phyloP scores from a whole-genome alignment of 35 echinoderm and acorn worm genomes.

The Heliocidaris tuberculata region DNA sequence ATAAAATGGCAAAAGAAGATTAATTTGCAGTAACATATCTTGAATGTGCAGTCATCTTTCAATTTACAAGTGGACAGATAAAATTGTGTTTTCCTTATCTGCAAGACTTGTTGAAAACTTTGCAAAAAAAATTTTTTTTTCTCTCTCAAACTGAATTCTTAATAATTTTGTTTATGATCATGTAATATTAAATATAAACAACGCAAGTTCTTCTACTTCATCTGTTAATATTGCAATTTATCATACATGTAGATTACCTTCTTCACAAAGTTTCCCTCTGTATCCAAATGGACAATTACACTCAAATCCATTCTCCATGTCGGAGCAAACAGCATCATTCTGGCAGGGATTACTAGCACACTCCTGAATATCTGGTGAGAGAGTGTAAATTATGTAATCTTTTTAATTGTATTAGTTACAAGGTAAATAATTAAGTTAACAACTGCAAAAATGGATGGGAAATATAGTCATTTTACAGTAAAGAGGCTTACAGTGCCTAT shows the following conservation, averaged over 20 bases:
- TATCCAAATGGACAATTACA: constrained; percentile 39
- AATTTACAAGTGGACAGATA: no score
- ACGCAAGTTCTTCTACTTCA: background rate
- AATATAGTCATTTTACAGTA: background rate
- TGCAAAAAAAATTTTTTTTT: no score
- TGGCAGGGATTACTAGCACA: constrained; percentile 49
- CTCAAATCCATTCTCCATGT: constrained; percentile 13
- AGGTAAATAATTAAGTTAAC: background rate
- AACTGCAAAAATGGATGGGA: background rate
- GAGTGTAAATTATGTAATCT: background rate
- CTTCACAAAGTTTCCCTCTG: constrained; percentile 29
- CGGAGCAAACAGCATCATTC: constrained; percentile 46
- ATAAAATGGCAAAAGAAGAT: background rate
- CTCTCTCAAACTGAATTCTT: no score
- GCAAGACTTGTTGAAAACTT: no score
- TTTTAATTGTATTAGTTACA: no score
- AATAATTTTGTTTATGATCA: no score
- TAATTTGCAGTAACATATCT: background rate
- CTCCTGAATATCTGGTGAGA: constrained; percentile 45
- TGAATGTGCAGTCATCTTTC: background rate
- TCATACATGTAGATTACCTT: background rate
- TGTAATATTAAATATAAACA: no score
- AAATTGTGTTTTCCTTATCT: no score
- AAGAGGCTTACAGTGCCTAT: background rate
- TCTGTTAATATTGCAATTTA: background rate